Percentiles rank a stretch among this genome's conserved stretches.
phyloP scores from a whole-genome alignment of 2,888 invertebrate genomes.

The Caenorhabditis drosophilae region DNA sequence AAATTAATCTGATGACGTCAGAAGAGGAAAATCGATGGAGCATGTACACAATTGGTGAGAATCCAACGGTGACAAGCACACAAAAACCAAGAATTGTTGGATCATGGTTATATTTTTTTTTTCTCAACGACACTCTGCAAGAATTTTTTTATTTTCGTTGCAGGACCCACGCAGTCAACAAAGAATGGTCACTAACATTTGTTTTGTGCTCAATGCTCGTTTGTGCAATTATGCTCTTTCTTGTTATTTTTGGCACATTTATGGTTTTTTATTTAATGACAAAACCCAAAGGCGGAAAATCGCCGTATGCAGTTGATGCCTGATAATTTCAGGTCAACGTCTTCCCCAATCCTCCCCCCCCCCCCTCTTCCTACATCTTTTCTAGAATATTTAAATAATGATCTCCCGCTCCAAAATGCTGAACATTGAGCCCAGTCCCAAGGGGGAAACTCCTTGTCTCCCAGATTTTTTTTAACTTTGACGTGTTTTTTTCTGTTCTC shows the following conservation, averaged over 20 bases:
- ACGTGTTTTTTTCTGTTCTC: no score
- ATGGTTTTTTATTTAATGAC: conserved; percentile 38
- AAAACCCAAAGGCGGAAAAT: conserved; percentile 30
- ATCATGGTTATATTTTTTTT: conserved; percentile 10
- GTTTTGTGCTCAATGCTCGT: conserved; percentile 36
- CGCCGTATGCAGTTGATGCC: conserved; percentile 30
- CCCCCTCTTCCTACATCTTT: no score
- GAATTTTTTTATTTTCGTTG: not conserved
- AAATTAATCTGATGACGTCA: no score
- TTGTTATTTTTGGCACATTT: conserved; percentile 39
- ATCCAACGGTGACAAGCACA: conserved; percentile 17
- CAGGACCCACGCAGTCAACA: conserved; percentile 41
- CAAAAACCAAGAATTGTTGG: conserved; percentile 11
- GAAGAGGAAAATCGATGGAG: conserved; percentile 16
- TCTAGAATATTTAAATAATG: not conserved
- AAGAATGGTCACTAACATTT: conserved; percentile 41
- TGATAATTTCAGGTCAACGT: no score
- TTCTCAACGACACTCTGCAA: not conserved
- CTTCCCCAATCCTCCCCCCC: no score
- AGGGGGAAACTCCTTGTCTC: no score
- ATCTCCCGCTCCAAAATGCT: not conserved
- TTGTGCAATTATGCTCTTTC: conserved; percentile 34
- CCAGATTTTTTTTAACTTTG: no score
- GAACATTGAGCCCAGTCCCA: no score
- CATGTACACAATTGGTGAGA: conserved; percentile 22